These are phyloP conservation scores for Zosterops lateralis DNA, from an alignment of 2,113 vertebrate species.

Conservation along the genomic window DNA sequence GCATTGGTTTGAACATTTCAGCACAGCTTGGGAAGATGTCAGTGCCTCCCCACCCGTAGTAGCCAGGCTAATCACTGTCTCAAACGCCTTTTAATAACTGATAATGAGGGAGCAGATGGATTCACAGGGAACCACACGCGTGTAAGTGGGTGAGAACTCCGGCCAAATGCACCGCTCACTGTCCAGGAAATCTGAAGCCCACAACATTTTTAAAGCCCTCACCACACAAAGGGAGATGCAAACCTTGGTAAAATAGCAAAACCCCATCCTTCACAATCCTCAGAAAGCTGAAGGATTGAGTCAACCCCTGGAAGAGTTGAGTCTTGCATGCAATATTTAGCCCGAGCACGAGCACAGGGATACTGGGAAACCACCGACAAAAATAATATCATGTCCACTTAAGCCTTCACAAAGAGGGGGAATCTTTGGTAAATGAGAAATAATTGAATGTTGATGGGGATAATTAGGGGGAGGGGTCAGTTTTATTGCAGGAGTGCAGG, in stretches of 20 bases:
- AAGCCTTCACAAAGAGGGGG: background rate
- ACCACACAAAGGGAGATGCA: background rate
- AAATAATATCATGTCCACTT: background rate
- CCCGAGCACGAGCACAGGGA: background rate
- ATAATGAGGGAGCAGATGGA: constrained; percentile 32
- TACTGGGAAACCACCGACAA: background rate
- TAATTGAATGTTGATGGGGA: background rate
- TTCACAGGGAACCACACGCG: background rate
- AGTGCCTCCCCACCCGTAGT: background rate
- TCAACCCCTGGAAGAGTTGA: background rate
- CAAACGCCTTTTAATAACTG: background rate
- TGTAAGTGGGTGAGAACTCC: background rate
- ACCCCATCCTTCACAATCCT: background rate
- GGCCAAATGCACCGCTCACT: background rate
- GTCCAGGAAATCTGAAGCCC: background rate
- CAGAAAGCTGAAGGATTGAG: background rate
- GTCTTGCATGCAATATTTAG: background rate
- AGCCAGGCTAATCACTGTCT: background rate
- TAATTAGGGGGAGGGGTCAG: background rate
- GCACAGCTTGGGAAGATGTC: background rate
- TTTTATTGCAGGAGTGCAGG: background rate
- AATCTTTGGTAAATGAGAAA: background rate
- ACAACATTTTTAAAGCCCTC: background rate
- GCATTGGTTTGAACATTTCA: background rate
- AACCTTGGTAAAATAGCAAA: background rate